phyloP scores from a whole-genome alignment of 1,140 invertebrate genomes.

The Helicoverpa zea region DNA sequence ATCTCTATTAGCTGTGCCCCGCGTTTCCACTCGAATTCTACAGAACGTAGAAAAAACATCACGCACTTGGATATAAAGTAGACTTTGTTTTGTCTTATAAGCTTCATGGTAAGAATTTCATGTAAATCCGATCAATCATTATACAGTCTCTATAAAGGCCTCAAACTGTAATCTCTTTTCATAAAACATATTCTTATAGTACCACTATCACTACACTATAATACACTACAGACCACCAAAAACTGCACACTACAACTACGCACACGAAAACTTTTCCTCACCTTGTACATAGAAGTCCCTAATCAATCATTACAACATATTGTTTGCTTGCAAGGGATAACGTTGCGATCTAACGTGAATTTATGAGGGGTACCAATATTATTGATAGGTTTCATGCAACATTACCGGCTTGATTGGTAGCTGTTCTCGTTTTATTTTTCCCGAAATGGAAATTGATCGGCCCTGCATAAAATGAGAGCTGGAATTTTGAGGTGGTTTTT shows the following conservation, averaged over 20 bases:
- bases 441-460: slow-evolving; percentile 40
- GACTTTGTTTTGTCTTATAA: too few relatives aligned
- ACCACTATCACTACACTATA: too few relatives aligned
- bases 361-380: slow-evolving; percentile 75
- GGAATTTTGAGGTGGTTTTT: neutral
- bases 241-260: neutral
- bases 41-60: too few relatives aligned
- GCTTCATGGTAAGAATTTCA: too few relatives aligned
- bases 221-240: neutral
- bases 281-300: slow-evolving; percentile 42
- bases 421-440: slow-evolving; percentile 51
- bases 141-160: too few relatives aligned
- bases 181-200: too few relatives aligned
- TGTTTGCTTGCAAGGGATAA: slow-evolving; percentile 72
- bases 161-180: too few relatives aligned
- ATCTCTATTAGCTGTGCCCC: too few relatives aligned
- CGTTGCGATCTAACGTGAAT: slow-evolving; percentile 74
- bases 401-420: slow-evolving; percentile 64
- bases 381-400: slow-evolving; percentile 77
- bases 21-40: too few relatives aligned
- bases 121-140: too few relatives aligned
- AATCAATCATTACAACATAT: slow-evolving; percentile 81
- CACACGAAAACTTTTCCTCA: slow-evolving; percentile 14
- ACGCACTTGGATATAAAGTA: too few relatives aligned
- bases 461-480: slow-evolving; percentile 29